Conservation (phyloP, 1,140 invertebrate species). For the Elysia chlorotica region DNA sequence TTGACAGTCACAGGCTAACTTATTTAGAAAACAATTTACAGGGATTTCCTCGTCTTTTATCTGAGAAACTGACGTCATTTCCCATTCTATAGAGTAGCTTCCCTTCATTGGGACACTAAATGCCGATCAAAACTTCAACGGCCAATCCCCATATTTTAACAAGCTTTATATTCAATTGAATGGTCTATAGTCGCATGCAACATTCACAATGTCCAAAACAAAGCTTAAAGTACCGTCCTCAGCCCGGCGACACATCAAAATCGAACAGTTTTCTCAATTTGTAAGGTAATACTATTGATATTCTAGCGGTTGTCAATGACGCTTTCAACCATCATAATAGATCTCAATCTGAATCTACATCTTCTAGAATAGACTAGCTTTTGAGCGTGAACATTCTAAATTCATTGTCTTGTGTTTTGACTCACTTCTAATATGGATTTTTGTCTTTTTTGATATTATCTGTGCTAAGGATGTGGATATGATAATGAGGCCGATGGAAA, state of each 20-base stretch:
- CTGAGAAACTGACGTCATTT: conserved; percentile 7
- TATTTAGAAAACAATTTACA: too few relatives aligned
- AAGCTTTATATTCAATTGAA: too few relatives aligned
- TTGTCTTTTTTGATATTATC: too few relatives aligned
- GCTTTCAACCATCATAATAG: neutral
- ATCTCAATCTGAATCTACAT: neutral
- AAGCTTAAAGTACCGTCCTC: conserved; percentile 42
- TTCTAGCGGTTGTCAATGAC: conserved; percentile 21
- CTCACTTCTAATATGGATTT: neutral
- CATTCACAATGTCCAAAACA: conserved; percentile 50
- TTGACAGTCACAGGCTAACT: too few relatives aligned
- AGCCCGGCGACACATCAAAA: conserved; percentile 43
- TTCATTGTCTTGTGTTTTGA: neutral
- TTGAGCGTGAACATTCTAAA: too few relatives aligned
- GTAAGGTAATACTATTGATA: conserved; percentile 34
- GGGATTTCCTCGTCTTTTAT: too few relatives aligned
- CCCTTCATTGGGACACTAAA: neutral
- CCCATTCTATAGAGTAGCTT: neutral
- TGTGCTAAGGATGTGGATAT: too few relatives aligned
- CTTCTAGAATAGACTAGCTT: neutral
- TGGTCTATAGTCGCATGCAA: conserved; percentile 56
- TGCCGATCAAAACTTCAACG: too few relatives aligned
- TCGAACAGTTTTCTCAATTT: conserved; percentile 44
- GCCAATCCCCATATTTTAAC: too few relatives aligned
- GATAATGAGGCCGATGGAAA: too few relatives aligned